Evolutionary conservation across 2,888 invertebrate species (phyloP), one percentile per base, ranked within the genome.

Genomic region (Cyclophora punctaria): DNA sequence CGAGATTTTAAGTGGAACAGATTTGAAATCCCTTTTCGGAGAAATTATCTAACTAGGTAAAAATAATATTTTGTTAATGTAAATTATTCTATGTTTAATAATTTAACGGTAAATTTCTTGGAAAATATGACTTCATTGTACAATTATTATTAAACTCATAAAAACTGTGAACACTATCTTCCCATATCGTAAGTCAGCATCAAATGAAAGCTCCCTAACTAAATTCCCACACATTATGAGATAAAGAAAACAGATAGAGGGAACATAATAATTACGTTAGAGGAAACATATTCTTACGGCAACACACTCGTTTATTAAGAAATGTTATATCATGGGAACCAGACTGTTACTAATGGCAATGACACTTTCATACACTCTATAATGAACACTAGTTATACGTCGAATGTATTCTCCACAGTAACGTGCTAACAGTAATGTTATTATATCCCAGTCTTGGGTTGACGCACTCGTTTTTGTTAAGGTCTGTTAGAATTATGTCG

Each of bases 401-500:
- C 20, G 2, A 20, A 20, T 20, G 20, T 20, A 59, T 59, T 57
- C 56, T 56, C 57, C 44, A 49, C 45, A 56, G 46, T 53, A 47
- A 47, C 41, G 37, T 41, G 41, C 55, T 45, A 51, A 55, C 52
- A 45, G 45, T 48, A 34, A 35, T 44, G 46, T 51, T 44, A 48
- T 55, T 50, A 58, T 58, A 58, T 51, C 42, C 40, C 48, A 48
- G 51, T 48, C 51, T 52, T 53, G 5, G 55, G 61, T 58, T 68
- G 64, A 62, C 61, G 37, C 37, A 37, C 37, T 37, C 37, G 37
- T 37, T 63, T 71, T 73, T 73, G 73, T 72, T 67, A 67, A 57
- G 59, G 63, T 62, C 66, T 69, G 69, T 77, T 73, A 73, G 74
- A 75, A 66, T 73, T 71, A 63, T 64, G 60, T 60, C 63, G 65